phyloP scores from a whole-genome alignment of 2,113 vertebrate genomes.

The Corvus moneduloides region DNA sequence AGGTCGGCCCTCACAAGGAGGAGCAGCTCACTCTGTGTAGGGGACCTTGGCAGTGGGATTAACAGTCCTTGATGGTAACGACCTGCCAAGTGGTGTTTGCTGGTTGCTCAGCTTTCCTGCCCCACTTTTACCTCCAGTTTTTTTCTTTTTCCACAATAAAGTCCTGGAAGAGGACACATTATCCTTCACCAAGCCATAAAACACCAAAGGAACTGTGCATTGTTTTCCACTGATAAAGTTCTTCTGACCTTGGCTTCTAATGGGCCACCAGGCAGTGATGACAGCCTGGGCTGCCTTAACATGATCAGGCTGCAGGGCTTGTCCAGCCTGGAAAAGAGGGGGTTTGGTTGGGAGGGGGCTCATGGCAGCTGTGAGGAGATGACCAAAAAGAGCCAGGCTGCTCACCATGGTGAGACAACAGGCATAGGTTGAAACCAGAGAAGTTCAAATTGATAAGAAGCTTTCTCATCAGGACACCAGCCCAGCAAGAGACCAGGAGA shows the following conservation, averaged over 20 bases:
- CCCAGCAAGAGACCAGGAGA: not conserved
- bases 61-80: not conserved
- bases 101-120: not conserved
- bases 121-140: not conserved
- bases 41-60: not conserved
- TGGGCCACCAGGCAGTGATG: fast-evolving
- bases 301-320: not conserved
- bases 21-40: not conserved
- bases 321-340: not conserved
- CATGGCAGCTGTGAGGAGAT: not conserved
- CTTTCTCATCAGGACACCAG: fast-evolving
- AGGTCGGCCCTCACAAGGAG: not conserved
- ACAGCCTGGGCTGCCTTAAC: not conserved
- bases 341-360: not conserved
- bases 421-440: not conserved
- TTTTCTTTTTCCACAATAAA: not conserved
- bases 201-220: not conserved
- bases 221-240: not conserved
- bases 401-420: not conserved
- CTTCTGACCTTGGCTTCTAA: not conserved
- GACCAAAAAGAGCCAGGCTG: not conserved
- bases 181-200: not conserved
- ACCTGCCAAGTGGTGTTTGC: not conserved
- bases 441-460: not conserved
- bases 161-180: not conserved